phyloP scores from a whole-genome alignment of 2,888 invertebrate genomes.

The Micoletzkya japonica region DNA sequence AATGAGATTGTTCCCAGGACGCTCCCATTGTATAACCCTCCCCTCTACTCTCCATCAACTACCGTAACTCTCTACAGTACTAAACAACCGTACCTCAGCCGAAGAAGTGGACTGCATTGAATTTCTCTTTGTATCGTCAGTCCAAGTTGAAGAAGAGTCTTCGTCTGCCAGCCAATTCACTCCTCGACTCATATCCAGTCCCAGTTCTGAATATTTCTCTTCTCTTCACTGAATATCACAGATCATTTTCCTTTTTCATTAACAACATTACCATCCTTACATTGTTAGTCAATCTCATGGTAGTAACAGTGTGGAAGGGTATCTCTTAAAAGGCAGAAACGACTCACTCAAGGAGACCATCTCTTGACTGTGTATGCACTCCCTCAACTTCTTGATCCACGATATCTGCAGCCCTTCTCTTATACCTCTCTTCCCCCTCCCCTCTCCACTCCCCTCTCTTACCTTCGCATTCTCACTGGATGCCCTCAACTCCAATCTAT shows the following conservation, averaged over 20 bases:
- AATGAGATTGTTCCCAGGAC: too few species aligned
- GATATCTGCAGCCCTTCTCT: background rate
- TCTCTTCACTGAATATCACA: too few species aligned
- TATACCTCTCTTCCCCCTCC: background rate
- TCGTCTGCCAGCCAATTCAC: background rate
- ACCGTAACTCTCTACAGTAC: too few species aligned
- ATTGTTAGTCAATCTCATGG: too few species aligned
- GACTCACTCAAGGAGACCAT: slow-evolving; percentile 8
- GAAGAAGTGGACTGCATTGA: slow-evolving; percentile 7
- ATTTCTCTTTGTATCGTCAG: slow-evolving; percentile 16
- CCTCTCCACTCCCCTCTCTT: background rate
- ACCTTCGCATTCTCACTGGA: slow-evolving; percentile 21
- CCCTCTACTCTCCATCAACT: too few species aligned
- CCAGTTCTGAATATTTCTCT: slow-evolving; percentile 7
- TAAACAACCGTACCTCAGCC: slow-evolving; percentile 6
- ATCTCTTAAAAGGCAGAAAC: too few species aligned
- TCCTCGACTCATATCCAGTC: background rate
- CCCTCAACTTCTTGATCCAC: slow-evolving; percentile 15
- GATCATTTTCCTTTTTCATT: too few species aligned
- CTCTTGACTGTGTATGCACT: slow-evolving; percentile 6
- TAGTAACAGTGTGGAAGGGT: too few species aligned
- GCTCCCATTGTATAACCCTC: too few species aligned
- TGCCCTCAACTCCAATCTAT: slow-evolving; percentile 20
- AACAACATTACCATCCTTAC: too few species aligned
- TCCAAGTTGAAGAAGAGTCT: background rate